Evolutionary conservation across 2,797 vertebrate species (phyloP), one percentile per base, ranked within the genome.

Genomic region (Anas bahamensis): DNA sequence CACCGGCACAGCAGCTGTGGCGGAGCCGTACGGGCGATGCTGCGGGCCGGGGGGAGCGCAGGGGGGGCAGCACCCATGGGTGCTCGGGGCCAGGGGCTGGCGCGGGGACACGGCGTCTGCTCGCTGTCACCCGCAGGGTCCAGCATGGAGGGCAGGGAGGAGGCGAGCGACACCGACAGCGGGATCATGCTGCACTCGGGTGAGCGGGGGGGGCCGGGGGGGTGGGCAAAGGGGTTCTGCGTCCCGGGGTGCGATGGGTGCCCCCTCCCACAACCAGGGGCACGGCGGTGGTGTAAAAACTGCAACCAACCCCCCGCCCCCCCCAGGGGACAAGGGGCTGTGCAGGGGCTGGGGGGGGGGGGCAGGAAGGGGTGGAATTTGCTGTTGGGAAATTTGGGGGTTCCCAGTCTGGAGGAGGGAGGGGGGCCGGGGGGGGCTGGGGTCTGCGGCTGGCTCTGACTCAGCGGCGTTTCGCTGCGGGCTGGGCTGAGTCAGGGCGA

Each of bases 181-280:
- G 64, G 84, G 68, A 68, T 88, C 76, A 37, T 82, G 88, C 76
- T 93, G 80, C 84, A 68, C 8, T 85, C 76, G 9, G 93, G 93
- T 94, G 68, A 94, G 93, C 11, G 9, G 14, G 74, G 56, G 8
- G 22, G 35, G 23, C 7, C 6, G 35, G 23, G 4, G 2, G 6
- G 3, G 39, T 8, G 50, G 37, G 24, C 6, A 12, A 39, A 61
- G 35, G 60, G 60, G 37, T 3, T 61, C 28, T 39, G 60, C 35
- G 11, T 4, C 57, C 35, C 57, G 1, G 57, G 57, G 21, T 18
- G 59, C 17, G 35, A 35, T 35, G 35, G 59, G 59, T 61, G 59
- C 35, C 35, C 59, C 35, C 59, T 39, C 59, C 24, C 17, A 17
- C 59, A 13, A 11, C 37, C 24, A 39, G 59, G 35, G 59, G 35